phyloP scores from a whole-genome alignment of 2,113 vertebrate genomes.

The Entosphenus tridentatus region DNA sequence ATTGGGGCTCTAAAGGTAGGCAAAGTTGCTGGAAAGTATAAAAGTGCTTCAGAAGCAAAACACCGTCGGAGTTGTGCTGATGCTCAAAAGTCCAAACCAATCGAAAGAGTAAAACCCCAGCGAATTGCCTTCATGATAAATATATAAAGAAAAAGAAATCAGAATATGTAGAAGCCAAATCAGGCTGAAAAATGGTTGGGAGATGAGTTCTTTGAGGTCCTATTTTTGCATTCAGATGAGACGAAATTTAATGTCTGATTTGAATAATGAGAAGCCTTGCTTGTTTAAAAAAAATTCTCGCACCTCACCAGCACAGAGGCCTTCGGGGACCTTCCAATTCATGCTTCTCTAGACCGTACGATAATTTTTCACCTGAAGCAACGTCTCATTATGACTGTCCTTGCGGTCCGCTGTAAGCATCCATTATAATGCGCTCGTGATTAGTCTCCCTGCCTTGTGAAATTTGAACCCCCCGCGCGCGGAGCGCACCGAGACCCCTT shows the following conservation, averaged over 20 bases:
- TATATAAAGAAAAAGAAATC: not conserved
- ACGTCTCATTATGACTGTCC: slow-evolving; percentile 2
- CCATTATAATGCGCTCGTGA: slow-evolving; percentile 5
- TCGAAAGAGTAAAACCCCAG: not conserved
- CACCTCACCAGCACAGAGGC: slow-evolving; percentile 1
- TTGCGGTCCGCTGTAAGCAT: not conserved
- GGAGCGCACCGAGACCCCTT: not conserved
- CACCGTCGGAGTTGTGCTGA: no score
- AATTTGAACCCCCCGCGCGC: not conserved
- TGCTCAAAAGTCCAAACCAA: no score
- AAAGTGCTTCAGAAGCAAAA: no score
- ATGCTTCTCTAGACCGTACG: slow-evolving; percentile 2
- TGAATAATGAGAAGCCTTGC: slow-evolving; percentile 7
- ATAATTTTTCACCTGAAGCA: slow-evolving; percentile 6
- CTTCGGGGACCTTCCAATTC: slow-evolving; percentile 4
- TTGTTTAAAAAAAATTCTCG: not conserved
- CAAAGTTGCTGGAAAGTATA: no score
- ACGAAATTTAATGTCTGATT: slow-evolving; percentile 5
- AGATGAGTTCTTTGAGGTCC: slow-evolving; percentile 6
- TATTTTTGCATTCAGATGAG: slow-evolving; percentile 7
- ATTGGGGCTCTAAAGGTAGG: no score
- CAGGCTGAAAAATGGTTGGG: slow-evolving; percentile 1
- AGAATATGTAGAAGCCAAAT: slow-evolving; percentile 3
- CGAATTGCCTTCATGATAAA: not conserved
- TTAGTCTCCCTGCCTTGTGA: slow-evolving; percentile 3